Conservation (phyloP, 2,888 invertebrate genomes). For the Orchesellides sinensis region DNA sequence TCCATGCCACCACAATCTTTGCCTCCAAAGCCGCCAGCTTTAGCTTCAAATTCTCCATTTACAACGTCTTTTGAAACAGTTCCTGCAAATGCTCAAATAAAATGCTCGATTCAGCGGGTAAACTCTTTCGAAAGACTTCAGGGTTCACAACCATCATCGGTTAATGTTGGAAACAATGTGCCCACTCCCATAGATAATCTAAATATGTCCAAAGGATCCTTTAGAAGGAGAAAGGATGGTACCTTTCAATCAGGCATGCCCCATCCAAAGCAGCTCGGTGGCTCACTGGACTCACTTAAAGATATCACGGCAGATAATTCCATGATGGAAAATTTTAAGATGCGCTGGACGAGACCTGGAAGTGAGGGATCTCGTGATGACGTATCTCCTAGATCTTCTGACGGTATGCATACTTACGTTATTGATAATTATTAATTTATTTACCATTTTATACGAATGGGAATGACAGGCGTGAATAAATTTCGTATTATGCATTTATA, state of each 20-base stretch:
- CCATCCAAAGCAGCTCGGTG: conserved; percentile 78
- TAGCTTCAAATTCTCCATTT: conserved; percentile 24
- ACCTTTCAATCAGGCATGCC: conserved; percentile 40
- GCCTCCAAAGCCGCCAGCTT: conserved; percentile 67
- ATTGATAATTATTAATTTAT: neutral
- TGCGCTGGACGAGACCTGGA: conserved; percentile 17
- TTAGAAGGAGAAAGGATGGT: conserved; percentile 76
- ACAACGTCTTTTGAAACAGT: conserved; percentile 41
- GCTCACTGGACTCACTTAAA: conserved; percentile 81
- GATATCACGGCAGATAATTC: conserved; percentile 76
- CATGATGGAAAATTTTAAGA: conserved; percentile 47
- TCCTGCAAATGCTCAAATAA: conserved; percentile 47
- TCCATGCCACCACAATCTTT: conserved; percentile 67
- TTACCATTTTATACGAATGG: too few relatives aligned
- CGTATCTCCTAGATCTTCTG: conserved; percentile 72
- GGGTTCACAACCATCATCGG: conserved; percentile 21
- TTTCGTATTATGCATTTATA: too few relatives aligned
- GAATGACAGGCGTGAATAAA: too few relatives aligned
- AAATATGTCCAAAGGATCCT: conserved; percentile 76
- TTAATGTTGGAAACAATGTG: conserved; percentile 13
- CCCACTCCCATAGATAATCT: conserved; percentile 67
- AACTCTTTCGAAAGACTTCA: conserved; percentile 70
- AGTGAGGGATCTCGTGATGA: conserved; percentile 68
- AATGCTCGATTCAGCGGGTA: conserved; percentile 61
- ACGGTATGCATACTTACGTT: conserved; percentile 66